Evolutionary conservation across 2,113 vertebrate genomes (phyloP).

Genomic region (Hypanus sabinus): DNA sequence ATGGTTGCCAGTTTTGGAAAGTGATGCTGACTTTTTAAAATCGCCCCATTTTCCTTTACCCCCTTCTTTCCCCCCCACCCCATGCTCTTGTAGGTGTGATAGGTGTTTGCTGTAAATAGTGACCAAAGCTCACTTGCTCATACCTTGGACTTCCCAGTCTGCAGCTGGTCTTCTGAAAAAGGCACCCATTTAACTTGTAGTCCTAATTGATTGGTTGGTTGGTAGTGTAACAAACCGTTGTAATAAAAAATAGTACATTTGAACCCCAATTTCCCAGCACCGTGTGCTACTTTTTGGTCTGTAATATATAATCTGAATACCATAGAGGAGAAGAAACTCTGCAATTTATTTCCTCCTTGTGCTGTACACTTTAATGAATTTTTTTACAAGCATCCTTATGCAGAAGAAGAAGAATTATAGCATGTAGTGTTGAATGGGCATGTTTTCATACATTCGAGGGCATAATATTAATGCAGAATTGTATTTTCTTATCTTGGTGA

Average conservation of each 20-base stretch:
- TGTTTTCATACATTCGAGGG: conserved; percentile 55
- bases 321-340: not conserved
- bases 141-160: conserved; percentile 39
- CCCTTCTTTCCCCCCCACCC: conserved; percentile 41
- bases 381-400: conserved; percentile 51
- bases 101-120: conserved; percentile 83
- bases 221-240: conserved; percentile 66
- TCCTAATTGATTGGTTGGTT: conserved; percentile 58
- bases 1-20: conserved; percentile 72
- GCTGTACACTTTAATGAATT: conserved; percentile 45
- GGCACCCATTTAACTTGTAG: conserved; percentile 60
- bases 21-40: conserved; percentile 40
- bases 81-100: conserved; percentile 66
- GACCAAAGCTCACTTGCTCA: conserved; percentile 75
- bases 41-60: no score
- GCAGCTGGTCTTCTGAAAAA: conserved; percentile 54
- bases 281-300: conserved; percentile 64
- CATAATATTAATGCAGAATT: conserved; percentile 59
- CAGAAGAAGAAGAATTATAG: conserved; percentile 44
- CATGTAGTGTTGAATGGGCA: conserved; percentile 50
- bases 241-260: conserved; percentile 58
- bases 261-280: conserved; percentile 52
- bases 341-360: conserved; percentile 43
- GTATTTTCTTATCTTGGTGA: conserved; percentile 66
- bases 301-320: conserved; percentile 51